phyloP scores from a whole-genome alignment of 2,797 vertebrate species.

The Iguana delicatissima region DNA sequence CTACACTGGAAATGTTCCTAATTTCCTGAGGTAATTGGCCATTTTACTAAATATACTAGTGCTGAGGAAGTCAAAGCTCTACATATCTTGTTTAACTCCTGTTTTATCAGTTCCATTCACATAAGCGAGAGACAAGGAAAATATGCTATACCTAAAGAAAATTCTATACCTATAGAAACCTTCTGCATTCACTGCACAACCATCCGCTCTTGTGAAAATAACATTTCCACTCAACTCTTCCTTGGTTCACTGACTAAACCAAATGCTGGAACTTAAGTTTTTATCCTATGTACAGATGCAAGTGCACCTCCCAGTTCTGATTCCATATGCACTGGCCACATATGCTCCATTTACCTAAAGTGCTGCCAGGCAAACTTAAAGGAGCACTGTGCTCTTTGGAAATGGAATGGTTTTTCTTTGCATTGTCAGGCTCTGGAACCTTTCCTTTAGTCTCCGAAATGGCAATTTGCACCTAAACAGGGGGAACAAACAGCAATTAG shows the following conservation, averaged over 20 bases:
- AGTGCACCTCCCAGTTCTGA: neutral
- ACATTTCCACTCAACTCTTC: neutral
- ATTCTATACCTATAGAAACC: neutral
- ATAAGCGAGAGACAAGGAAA: neutral
- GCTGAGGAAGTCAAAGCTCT: neutral
- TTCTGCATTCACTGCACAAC: neutral
- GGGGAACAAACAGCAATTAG: slow-evolving; percentile 51
- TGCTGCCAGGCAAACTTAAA: slow-evolving; percentile 73
- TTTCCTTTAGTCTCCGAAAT: slow-evolving; percentile 75
- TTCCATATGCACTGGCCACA: slow-evolving; percentile 43
- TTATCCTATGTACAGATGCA: neutral
- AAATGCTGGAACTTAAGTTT: slow-evolving; percentile 8
- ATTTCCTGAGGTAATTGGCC: slow-evolving; percentile 5
- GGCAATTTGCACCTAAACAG: slow-evolving; percentile 73
- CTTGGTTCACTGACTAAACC: neutral
- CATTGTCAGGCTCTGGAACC: slow-evolving; percentile 73
- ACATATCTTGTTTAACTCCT: neutral
- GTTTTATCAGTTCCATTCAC: neutral
- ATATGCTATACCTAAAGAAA: neutral
- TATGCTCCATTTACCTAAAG: slow-evolving; percentile 77
- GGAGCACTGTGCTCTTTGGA: slow-evolving; percentile 74
- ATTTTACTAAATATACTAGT: neutral
- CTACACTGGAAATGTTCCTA: neutral
- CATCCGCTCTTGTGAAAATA: neutral
- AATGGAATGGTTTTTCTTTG: slow-evolving; percentile 74